Evolutionary conservation across 2,797 vertebrate species (phyloP).

Genomic region (Eulemur albifrons): DNA sequence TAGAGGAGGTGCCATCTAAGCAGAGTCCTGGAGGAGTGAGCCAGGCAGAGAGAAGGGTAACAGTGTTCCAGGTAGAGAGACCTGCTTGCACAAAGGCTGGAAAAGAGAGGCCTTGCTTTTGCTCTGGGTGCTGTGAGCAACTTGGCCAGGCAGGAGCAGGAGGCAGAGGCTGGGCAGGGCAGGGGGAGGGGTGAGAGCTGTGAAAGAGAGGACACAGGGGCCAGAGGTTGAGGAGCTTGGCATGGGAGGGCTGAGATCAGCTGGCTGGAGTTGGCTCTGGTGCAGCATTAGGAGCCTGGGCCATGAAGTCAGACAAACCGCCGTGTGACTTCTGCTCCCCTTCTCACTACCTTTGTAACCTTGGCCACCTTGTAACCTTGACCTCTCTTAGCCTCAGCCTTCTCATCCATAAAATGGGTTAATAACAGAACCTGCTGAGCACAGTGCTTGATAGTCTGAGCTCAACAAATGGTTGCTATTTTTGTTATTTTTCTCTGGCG

Average conservation of each 20-base stretch:
- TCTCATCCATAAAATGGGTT: background rate
- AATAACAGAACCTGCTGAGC: background rate
- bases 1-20: background rate
- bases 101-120: background rate
- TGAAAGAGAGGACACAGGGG: background rate
- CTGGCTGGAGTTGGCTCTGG: background rate
- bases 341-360: background rate
- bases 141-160: background rate
- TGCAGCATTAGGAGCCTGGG: background rate
- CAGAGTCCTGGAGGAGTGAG: background rate
- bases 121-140: background rate
- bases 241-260: too few relatives aligned
- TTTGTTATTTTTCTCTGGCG: background rate
- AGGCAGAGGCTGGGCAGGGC: background rate
- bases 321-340: background rate
- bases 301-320: background rate
- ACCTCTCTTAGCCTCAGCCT: background rate
- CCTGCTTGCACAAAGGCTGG: background rate
- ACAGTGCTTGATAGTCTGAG: background rate
- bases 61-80: background rate
- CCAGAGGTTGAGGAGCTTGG: background rate
- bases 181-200: background rate
- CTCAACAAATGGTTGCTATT: background rate
- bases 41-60: background rate
- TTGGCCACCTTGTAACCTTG: background rate